These are phyloP conservation scores for Elegia similella DNA, from an alignment of 2,888 invertebrate genomes.

Conservation along the genomic window DNA sequence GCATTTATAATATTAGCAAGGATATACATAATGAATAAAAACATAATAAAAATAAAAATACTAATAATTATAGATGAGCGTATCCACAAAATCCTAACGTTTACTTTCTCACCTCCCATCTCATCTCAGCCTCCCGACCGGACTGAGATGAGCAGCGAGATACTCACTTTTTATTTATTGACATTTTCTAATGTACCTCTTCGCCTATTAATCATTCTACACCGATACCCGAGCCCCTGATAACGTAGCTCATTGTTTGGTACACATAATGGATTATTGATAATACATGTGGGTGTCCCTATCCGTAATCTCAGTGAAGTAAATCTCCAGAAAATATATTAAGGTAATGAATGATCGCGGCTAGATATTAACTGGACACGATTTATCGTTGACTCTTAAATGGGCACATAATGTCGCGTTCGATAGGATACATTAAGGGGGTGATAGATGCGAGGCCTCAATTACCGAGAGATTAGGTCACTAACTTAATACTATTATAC, in stretches of 20 bases:
- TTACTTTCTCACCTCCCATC: slow-evolving; percentile 27
- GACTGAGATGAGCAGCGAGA: slow-evolving; percentile 55
- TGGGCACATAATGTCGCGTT: slow-evolving; percentile 8
- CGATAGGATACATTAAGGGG: not conserved
- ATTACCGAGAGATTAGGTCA: not conserved
- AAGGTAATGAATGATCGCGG: slow-evolving; percentile 67
- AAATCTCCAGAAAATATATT: slow-evolving; percentile 60
- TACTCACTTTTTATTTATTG: slow-evolving; percentile 79
- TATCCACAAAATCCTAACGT: slow-evolving; percentile 13
- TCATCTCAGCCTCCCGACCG: slow-evolving; percentile 48
- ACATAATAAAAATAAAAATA: not conserved
- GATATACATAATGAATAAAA: too few species aligned
- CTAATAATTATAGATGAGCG: not conserved
- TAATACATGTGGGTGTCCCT: slow-evolving; percentile 78
- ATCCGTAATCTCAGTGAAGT: slow-evolving; percentile 68
- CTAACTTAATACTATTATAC: too few species aligned
- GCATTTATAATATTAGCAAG: too few species aligned
- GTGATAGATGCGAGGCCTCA: not conserved
- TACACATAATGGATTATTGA: slow-evolving; percentile 80
- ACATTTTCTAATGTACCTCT: slow-evolving; percentile 75
- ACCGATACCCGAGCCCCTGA: slow-evolving; percentile 60
- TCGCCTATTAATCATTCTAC: slow-evolving; percentile 67
- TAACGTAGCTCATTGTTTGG: slow-evolving; percentile 76
- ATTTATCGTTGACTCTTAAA: slow-evolving; percentile 16
- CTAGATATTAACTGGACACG: slow-evolving; percentile 67